Percentiles rank a stretch among this genome's conserved stretches.
These are phyloP conservation scores for Drosophila subquinaria DNA, from an alignment of 2,888 invertebrate genomes.

Conservation along the genomic window DNA sequence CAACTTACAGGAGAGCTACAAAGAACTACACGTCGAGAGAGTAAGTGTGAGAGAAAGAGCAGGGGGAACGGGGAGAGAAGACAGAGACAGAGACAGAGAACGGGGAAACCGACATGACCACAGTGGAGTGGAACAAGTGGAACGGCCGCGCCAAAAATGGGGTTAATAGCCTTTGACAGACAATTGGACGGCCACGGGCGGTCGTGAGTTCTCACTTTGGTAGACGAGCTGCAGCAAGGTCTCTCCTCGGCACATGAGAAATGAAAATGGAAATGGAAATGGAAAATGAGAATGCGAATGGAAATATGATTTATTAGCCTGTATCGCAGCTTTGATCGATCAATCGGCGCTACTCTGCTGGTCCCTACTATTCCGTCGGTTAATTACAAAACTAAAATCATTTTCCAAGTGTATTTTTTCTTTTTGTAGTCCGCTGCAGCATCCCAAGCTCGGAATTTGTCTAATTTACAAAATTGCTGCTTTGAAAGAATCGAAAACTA, in stretches of 20 bases:
- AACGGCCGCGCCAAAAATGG: conserved; percentile 64
- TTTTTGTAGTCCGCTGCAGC: conserved; percentile 6
- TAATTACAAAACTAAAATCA: conserved; percentile 62
- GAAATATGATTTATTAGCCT: conserved; percentile 74
- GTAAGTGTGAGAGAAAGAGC: background rate
- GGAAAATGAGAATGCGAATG: conserved; percentile 65
- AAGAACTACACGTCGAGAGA: background rate
- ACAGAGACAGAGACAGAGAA: too few species aligned
- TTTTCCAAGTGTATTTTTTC: conserved; percentile 33
- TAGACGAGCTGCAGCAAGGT: conserved; percentile 23
- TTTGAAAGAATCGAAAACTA: conserved; percentile 34
- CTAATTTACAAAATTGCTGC: conserved; percentile 11
- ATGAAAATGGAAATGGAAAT: conserved; percentile 48
- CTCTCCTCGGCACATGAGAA: conserved; percentile 9
- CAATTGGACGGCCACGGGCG: conserved; percentile 65
- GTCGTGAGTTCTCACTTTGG: conserved; percentile 80
- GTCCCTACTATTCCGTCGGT: conserved; percentile 45
- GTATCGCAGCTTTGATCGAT: conserved; percentile 71
- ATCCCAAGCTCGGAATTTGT: background rate
- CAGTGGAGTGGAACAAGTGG: conserved; percentile 67
- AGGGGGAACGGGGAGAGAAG: too few species aligned
- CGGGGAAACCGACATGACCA: conserved; percentile 22
- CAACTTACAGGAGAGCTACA: conserved; percentile 31
- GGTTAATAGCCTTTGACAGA: conserved; percentile 79
- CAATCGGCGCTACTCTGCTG: too few species aligned